These are phyloP conservation scores for Heteronetta atricapilla DNA, from an alignment of 2,113 vertebrate genomes.

Conservation along the genomic window DNA sequence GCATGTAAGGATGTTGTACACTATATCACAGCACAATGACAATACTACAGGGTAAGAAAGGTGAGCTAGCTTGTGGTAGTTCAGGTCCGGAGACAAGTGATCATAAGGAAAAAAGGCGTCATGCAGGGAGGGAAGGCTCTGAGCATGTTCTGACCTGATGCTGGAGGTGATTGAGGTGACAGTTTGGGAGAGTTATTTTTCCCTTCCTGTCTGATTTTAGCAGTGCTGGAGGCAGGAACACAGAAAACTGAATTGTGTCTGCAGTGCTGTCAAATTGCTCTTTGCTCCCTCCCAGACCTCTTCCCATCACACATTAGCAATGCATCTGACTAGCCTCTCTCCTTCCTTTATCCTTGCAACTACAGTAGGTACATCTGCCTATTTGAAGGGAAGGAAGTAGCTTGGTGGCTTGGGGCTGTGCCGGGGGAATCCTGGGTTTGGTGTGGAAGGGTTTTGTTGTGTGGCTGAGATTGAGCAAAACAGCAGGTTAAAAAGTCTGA, in stretches of 20 bases:
- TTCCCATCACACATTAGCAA: background rate
- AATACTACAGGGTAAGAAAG: background rate
- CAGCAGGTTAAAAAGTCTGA: background rate
- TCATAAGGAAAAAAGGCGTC: background rate
- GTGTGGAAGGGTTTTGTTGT: background rate
- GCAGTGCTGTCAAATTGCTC: background rate
- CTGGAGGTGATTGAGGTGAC: background rate
- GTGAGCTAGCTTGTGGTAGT: background rate
- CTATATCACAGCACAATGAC: background rate
- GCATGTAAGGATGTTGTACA: fast-evolving
- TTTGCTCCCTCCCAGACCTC: background rate
- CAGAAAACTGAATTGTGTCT: background rate
- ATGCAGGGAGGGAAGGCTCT: background rate
- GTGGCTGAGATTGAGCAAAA: background rate
- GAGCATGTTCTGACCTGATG: background rate
- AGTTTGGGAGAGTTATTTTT: background rate
- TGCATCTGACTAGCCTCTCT: background rate
- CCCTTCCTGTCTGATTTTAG: background rate
- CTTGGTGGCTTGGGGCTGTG: background rate
- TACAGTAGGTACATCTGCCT: background rate
- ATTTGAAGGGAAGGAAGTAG: background rate
- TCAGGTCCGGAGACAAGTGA: background rate
- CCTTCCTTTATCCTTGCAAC: background rate
- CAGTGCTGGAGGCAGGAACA: background rate
- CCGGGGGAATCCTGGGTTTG: background rate